Base-by-base conservation (phyloP, 2,888 invertebrate genomes). In the Cosmopolites sordidus region DNA sequence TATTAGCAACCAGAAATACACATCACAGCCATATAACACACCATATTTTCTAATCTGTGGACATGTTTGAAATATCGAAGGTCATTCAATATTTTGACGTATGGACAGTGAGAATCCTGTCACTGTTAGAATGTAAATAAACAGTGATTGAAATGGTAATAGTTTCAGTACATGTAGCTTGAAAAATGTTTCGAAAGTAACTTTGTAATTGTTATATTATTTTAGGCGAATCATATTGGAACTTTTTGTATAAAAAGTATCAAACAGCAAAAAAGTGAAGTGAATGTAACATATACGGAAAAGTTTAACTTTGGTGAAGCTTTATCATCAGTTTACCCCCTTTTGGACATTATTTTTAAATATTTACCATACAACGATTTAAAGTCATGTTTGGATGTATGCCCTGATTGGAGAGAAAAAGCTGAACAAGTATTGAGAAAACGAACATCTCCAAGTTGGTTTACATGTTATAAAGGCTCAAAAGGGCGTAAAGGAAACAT, bases 281-380 rank as follows among this genome's bases (percentile, higher is more conserved):
- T 60, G 1, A 51, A 61, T 16, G 56, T 65, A 16, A 12, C 59
- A 3, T 16, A 33, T 9, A 60, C 44, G 14, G 60, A 60, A 54
- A 51, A 66, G 54, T 69, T 69, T 49, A 53, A 64, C 48, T 65
- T 70, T 57, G 62, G 61, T 1, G 63, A 64, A 52, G 64, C 66
- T 6, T 49, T 70, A 15, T 65, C 64, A 45, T 62, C 63, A 18
- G 61, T 68, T 29, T 69, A 68, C 51, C 70, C 69, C 4, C 51
- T 70, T 40, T 47, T 69, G 43, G 64, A 68, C 40, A 60, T 67
- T 9, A 56, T 70, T 18, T 68, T 70, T 47, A 58, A 58, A 41
- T 69, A 65, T 56, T 52, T 70, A 41, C 58, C 64, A 41, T 65
- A 58, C 46, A 58, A 62, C 22, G 68, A 68, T 39, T 57, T 70